Evolutionary conservation across 2,797 vertebrate species (phyloP), one percentile per base, ranked within the genome.

Genomic region (Galago senegalensis): DNA sequence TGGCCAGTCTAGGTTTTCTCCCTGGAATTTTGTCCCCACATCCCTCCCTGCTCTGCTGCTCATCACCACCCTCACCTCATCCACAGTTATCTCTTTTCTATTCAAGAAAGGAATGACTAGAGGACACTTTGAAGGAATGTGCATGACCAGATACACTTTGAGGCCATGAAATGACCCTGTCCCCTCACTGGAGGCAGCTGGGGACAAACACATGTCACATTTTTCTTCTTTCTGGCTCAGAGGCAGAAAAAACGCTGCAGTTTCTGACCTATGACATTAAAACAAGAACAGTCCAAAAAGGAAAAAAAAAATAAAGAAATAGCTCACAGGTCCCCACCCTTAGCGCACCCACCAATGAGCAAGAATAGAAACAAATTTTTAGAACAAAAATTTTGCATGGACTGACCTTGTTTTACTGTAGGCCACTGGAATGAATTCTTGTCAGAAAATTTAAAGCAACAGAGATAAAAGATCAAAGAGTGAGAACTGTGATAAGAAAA

Each of bases 281-380:
- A 63, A 87, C 31, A 79, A 76, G 72, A 43, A n/a, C 2, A 86
- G 3, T 18, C 65, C 16, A 31, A 65, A 14, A 63, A 7, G n/a
- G 37, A 31, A 23, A n/a, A 12, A 17, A 27, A 31, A 49, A 49
- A 49, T 4, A 53, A 53, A 53, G 49, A 53, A 53, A 5, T 60
- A 43, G 73, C 77, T 43, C 29, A 37, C 29, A 69, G 29, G 29
- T 85, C 40, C 58, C 69, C 2, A 21, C 29, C 12, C 53, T 73
- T 53, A 21, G 63, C 89, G 29, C 13, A 12, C 56, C 60, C n/a
- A 43, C 65, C 5, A 8, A n/a, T 4, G 60, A 67, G 34, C 46
- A 63, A 87, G 63, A 96, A 94, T 87, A 96, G 83, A 92, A 85
- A 80, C 75, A 84, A 76, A 85, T 85, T 63, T 91, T 91, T 79